phyloP scores from a whole-genome alignment of 2,797 vertebrate genomes.

The Epinephelus awoara region DNA sequence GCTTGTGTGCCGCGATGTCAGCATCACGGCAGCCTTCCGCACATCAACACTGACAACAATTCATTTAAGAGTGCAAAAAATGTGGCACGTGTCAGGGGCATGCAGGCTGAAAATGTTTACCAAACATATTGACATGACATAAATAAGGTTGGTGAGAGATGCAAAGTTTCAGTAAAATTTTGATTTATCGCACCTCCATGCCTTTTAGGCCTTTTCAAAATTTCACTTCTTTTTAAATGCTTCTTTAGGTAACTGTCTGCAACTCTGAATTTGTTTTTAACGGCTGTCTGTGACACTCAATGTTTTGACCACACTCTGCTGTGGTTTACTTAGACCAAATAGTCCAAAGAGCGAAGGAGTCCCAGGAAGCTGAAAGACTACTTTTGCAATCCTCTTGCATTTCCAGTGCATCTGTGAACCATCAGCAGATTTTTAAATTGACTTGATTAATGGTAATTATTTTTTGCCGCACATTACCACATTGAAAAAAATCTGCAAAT shows the following conservation, averaged over 20 bases:
- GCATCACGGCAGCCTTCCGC: too few relatives aligned
- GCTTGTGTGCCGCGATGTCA: too few relatives aligned
- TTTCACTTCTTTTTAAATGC: not conserved
- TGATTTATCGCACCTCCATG: not conserved
- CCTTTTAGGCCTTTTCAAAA: slow-evolving; percentile 17
- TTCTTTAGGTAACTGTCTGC: not conserved
- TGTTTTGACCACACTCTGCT: not conserved
- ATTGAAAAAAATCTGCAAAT: not conserved
- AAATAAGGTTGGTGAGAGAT: not conserved
- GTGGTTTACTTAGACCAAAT: not conserved
- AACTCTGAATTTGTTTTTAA: not conserved
- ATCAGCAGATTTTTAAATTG: not conserved
- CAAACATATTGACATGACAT: not conserved
- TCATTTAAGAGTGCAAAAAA: too few relatives aligned
- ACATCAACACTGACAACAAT: too few relatives aligned
- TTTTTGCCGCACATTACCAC: not conserved
- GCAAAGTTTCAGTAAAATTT: not conserved
- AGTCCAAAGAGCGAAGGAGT: not conserved
- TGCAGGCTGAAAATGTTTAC: not conserved
- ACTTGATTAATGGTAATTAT: slow-evolving; percentile 7
- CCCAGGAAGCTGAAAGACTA: not conserved
- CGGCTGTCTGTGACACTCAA: not conserved
- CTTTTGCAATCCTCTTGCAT: not conserved
- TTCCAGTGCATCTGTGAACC: not conserved
- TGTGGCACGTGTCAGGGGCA: not conserved